A percentile compares a stretch with the other conserved stretches of the same genome.
These are phyloP conservation scores for Himantopus leucocephalus DNA, from an alignment of 2,113 vertebrate species.

Conservation along the genomic window DNA sequence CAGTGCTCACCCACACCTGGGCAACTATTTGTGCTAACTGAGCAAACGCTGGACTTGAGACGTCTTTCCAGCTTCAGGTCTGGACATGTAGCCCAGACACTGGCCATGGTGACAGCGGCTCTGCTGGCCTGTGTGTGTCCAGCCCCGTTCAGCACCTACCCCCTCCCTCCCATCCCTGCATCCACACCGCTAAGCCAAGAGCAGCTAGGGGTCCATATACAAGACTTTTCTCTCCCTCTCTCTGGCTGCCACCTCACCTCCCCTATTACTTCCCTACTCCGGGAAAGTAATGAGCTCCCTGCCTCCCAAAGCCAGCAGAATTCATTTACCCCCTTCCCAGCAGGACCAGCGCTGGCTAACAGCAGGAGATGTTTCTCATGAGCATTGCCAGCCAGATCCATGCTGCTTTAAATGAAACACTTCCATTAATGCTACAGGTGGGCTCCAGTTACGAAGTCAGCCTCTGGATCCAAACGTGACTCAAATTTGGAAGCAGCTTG, in stretches of 20 bases:
- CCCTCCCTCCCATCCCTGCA: not conserved
- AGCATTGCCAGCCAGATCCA: not conserved
- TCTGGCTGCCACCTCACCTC: not conserved
- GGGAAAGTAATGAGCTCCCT: not conserved
- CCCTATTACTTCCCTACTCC: not conserved
- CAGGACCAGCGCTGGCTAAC: not conserved
- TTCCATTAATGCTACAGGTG: not conserved
- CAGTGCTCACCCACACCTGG: not conserved
- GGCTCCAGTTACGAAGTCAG: not conserved
- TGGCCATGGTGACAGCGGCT: not conserved
- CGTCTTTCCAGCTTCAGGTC: not conserved
- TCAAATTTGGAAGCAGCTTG: not conserved
- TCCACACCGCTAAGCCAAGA: not conserved
- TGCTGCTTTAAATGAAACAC: conserved; percentile 46
- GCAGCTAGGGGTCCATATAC: not conserved
- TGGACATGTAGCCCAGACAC: fast-evolving
- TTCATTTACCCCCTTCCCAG: not conserved
- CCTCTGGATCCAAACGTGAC: not conserved
- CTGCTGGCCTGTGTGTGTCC: not conserved
- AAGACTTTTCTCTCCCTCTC: not conserved
- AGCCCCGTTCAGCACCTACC: not conserved
- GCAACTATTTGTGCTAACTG: not conserved
- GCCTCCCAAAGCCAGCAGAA: not conserved
- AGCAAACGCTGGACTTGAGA: fast-evolving
- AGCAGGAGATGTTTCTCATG: not conserved